These are phyloP conservation scores for Diarsia rubi DNA, from an alignment of 2,888 invertebrate genomes.

Conservation along the genomic window DNA sequence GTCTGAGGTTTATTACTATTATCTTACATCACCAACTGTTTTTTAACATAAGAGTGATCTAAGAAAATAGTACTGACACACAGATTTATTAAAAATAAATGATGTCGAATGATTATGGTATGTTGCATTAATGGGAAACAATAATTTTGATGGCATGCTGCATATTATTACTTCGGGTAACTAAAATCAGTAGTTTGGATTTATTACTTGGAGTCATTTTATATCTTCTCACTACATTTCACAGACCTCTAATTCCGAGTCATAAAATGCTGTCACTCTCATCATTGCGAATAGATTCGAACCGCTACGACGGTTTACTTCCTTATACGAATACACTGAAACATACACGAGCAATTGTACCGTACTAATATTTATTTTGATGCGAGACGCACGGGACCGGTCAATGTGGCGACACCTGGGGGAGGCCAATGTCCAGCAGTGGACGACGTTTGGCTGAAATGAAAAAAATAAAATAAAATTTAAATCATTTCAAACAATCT, in stretches of 20 bases:
- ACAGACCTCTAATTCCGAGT: slow-evolving; percentile 19
- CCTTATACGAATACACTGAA: neutral
- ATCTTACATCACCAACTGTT: neutral
- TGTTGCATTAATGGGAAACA: neutral
- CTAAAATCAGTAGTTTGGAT: slow-evolving; percentile 11
- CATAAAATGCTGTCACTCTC: too few relatives aligned
- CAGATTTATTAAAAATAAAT: neutral
- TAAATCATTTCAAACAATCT: neutral
- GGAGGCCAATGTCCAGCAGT: too few relatives aligned
- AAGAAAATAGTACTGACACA: neutral
- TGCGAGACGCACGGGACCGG: too few relatives aligned
- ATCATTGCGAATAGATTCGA: neutral
- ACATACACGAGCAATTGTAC: neutral
- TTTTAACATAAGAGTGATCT: neutral
- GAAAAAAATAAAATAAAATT: neutral
- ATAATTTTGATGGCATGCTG: neutral
- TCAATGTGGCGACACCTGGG: too few relatives aligned
- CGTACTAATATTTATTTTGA: neutral
- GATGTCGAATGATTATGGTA: neutral
- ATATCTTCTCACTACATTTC: slow-evolving; percentile 40
- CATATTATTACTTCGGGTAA: neutral
- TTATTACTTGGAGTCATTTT: slow-evolving; percentile 31
- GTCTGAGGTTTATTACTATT: neutral
- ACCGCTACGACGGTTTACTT: neutral
- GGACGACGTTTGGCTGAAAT: too few relatives aligned